Percentiles rank a stretch among this genome's conserved stretches.
Evolutionary conservation across 2,888 invertebrate species (phyloP).

Genomic region (Lepidonotus clava): DNA sequence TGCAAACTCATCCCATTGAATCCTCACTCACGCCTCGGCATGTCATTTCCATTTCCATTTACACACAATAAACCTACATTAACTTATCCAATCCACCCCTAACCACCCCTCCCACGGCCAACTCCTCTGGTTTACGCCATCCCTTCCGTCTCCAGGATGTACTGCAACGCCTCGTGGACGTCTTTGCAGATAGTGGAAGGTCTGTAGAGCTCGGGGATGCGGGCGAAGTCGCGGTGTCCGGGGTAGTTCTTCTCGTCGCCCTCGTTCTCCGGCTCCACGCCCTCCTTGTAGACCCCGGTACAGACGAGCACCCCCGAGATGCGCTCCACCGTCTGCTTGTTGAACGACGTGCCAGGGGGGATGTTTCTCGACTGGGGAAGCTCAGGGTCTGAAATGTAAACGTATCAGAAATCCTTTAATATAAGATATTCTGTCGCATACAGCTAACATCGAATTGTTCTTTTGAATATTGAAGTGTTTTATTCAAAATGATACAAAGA

Average conservation of each 20-base stretch:
- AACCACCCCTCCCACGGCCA: too few relatives aligned
- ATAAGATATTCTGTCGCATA: background rate
- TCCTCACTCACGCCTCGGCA: too few relatives aligned
- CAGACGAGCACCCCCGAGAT: constrained; percentile 77
- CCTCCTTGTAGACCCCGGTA: constrained; percentile 78
- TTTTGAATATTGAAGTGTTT: too few relatives aligned
- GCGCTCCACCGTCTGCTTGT: constrained; percentile 74
- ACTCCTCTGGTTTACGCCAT: too few relatives aligned
- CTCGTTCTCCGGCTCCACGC: constrained; percentile 63
- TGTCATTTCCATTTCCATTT: too few relatives aligned
- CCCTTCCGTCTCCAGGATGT: constrained; percentile 75
- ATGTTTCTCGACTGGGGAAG: constrained; percentile 74
- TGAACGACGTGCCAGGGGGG: constrained; percentile 71
- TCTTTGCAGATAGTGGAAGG: constrained; percentile 74
- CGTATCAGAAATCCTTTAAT: background rate
- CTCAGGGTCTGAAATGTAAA: constrained; percentile 59
- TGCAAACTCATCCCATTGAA: too few relatives aligned
- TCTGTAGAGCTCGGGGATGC: constrained; percentile 73
- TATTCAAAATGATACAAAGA: too few relatives aligned
- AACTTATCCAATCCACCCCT: too few relatives aligned
- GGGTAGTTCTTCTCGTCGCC: constrained; percentile 70
- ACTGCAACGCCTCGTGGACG: constrained; percentile 74
- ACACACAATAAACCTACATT: too few relatives aligned
- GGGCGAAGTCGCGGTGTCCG: constrained; percentile 77
- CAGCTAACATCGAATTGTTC: too few relatives aligned